A percentile compares a stretch with the other conserved stretches of the same genome.
These are phyloP conservation scores for Hermodice carunculata DNA, from an alignment of 2,888 invertebrate genomes.

Conservation along the genomic window DNA sequence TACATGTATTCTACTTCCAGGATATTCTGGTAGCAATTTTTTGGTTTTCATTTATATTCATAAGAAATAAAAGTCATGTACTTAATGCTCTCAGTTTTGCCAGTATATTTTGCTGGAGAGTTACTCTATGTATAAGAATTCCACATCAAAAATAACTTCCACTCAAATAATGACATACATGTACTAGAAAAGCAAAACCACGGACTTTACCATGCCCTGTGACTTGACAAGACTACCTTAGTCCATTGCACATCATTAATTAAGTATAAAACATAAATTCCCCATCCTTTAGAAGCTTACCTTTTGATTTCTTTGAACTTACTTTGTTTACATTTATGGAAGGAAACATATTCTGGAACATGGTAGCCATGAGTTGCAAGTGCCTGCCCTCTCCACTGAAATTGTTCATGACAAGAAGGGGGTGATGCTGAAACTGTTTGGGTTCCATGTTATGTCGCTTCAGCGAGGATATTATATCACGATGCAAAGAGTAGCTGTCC, in stretches of 20 bases:
- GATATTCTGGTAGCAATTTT: no score
- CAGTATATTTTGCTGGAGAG: no score
- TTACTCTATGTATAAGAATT: no score
- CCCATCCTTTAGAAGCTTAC: neutral
- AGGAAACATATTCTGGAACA: conserved; percentile 99
- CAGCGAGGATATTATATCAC: conserved; percentile 77
- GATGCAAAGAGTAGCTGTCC: conserved; percentile 80
- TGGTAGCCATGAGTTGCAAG: conserved; percentile 85
- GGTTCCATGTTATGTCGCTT: conserved; percentile 78
- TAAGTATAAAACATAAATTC: neutral
- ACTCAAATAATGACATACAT: neutral
- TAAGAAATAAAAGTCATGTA: no score
- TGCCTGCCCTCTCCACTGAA: conserved; percentile 85
- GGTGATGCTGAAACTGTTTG: conserved; percentile 85
- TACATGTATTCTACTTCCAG: no score
- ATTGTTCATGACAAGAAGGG: conserved; percentile 81
- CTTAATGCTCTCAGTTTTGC: no score
- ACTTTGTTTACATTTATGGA: conserved; percentile 93
- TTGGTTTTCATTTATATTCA: no score
- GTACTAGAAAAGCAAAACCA: neutral
- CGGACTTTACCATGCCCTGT: neutral
- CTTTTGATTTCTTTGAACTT: conserved; percentile 57
- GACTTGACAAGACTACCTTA: neutral
- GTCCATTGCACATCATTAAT: neutral
- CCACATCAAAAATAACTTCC: no score